These are phyloP conservation scores for Ormyrus nitidulus DNA, from an alignment of 2,888 invertebrate genomes.

Conservation along the genomic window DNA sequence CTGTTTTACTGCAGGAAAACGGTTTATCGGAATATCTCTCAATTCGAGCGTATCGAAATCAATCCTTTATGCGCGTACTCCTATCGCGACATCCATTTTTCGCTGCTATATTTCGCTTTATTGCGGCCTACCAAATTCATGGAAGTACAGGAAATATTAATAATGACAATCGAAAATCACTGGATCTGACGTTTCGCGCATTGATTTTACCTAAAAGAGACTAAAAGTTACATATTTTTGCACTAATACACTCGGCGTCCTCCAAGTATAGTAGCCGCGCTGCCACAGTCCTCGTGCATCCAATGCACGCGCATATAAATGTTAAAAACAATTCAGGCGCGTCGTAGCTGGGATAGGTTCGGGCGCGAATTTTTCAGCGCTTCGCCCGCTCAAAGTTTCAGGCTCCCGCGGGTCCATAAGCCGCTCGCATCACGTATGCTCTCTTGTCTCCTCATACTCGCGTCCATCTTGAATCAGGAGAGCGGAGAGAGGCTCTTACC, in stretches of 20 bases:
- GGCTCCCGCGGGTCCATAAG: slow-evolving; percentile 36
- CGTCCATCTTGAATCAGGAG: slow-evolving; percentile 42
- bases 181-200: no score
- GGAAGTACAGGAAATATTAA: neutral
- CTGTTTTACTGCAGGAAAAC: neutral
- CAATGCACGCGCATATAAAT: slow-evolving; percentile 17
- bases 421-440: neutral
- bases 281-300: neutral
- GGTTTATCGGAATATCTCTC: slow-evolving; percentile 37
- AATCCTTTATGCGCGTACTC: slow-evolving; percentile 9
- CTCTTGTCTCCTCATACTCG: slow-evolving; percentile 40
- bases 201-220: neutral
- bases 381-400: slow-evolving; percentile 35
- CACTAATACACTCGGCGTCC: no score
- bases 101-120: neutral
- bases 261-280: neutral
- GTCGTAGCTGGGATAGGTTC: neutral
- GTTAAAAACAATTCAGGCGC: slow-evolving; percentile 41
- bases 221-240: neutral
- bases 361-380: slow-evolving; percentile 42
- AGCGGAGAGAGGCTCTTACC: slow-evolving; percentile 1
- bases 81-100: neutral
- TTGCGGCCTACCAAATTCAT: neutral
- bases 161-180: neutral
- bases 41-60: slow-evolving; percentile 23